phyloP scores from a whole-genome alignment of 2,888 invertebrate genomes.

The Polylopha cassiicola region DNA sequence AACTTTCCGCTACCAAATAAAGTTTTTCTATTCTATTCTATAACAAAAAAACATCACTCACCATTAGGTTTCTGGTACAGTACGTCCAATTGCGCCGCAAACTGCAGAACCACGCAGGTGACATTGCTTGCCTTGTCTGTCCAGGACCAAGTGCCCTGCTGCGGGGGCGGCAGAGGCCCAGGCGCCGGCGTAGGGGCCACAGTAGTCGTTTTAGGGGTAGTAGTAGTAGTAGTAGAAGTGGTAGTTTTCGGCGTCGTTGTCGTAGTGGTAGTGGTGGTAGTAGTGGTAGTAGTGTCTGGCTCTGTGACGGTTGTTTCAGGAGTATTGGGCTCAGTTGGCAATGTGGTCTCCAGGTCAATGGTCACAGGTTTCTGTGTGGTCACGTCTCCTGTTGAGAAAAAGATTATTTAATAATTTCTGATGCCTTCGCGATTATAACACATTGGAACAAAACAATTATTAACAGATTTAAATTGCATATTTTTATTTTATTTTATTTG shows the following conservation, averaged over 20 bases:
- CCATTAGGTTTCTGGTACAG: conserved; percentile 57
- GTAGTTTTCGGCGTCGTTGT: conserved; percentile 66
- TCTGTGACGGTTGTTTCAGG: background rate
- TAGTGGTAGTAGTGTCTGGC: conserved; percentile 38
- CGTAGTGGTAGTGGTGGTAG: conserved; percentile 56
- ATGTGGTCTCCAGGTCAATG: background rate
- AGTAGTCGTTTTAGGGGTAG: conserved; percentile 43
- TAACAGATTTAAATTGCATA: too few relatives aligned
- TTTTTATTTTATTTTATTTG: too few relatives aligned
- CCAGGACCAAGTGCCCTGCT: conserved; percentile 50
- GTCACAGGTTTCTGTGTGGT: background rate
- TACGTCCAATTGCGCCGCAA: conserved; percentile 82
- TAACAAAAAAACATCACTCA: conserved; percentile 35
- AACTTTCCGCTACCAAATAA: too few relatives aligned
- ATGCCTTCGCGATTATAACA: too few relatives aligned
- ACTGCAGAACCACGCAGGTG: conserved; percentile 81
- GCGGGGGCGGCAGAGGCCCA: conserved; percentile 45
- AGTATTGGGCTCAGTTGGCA: background rate
- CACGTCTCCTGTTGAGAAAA: too few relatives aligned
- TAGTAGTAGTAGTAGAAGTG: conserved; percentile 36
- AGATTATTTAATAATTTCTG: too few relatives aligned
- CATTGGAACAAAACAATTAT: too few relatives aligned
- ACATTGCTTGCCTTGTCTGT: conserved; percentile 51
- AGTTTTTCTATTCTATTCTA: too few relatives aligned
- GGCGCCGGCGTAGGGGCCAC: conserved; percentile 36